Evolutionary conservation across 2,113 vertebrate species (phyloP).

Genomic region (Brachyistius frenatus): DNA sequence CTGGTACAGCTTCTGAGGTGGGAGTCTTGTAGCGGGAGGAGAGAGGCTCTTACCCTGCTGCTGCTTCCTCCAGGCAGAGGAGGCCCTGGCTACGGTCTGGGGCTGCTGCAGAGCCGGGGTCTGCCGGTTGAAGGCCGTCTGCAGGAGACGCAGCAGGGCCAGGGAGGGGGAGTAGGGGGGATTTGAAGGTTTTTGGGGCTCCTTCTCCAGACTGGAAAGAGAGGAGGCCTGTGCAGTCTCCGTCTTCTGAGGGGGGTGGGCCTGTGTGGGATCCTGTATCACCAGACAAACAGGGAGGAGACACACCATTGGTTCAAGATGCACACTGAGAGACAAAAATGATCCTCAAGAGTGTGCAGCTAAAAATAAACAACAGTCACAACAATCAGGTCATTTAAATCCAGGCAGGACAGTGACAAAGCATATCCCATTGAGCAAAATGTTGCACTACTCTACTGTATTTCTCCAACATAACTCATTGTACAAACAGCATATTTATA

Average conservation of each 20-base stretch:
- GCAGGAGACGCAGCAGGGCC: slow-evolving; percentile 90
- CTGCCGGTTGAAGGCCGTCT: slow-evolving; percentile 91
- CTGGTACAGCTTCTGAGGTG: slow-evolving; percentile 89
- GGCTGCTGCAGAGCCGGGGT: slow-evolving; percentile 68
- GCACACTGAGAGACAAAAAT: not conserved
- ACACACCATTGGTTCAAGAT: not conserved
- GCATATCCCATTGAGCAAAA: too few species aligned
- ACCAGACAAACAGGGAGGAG: slow-evolving; percentile 36
- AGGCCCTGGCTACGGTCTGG: slow-evolving; percentile 46
- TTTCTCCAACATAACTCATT: too few species aligned
- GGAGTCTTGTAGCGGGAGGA: slow-evolving; percentile 75
- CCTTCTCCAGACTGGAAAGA: slow-evolving; percentile 60
- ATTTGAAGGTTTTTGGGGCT: slow-evolving; percentile 52
- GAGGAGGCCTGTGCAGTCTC: slow-evolving; percentile 44
- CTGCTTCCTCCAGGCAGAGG: slow-evolving; percentile 57
- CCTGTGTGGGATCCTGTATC: slow-evolving; percentile 84
- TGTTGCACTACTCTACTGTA: too few species aligned
- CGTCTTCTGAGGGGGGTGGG: slow-evolving; percentile 64
- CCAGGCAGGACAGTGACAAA: too few species aligned
- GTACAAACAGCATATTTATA: too few species aligned
- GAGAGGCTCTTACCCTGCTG: slow-evolving; percentile 75
- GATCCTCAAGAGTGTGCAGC: not conserved
- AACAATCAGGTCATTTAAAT: too few species aligned
- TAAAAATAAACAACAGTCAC: not conserved
- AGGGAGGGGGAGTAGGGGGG: slow-evolving; percentile 63